Conservation (phyloP, 1,140 invertebrate genomes). For the Drosophila lowei region DNA sequence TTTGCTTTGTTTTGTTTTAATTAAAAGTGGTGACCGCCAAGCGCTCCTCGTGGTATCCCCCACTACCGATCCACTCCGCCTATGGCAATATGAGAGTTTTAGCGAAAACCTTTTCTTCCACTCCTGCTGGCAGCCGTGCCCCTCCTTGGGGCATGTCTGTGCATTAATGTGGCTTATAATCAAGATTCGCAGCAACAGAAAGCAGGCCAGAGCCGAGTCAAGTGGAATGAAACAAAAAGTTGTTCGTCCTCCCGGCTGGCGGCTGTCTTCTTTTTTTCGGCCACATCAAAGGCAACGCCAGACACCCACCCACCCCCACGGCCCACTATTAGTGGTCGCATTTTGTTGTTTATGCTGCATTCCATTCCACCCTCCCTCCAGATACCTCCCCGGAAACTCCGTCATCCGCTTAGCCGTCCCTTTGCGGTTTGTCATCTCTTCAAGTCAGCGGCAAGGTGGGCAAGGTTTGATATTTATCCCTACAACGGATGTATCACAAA, state of each 20-base stretch:
- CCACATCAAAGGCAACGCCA: constrained; percentile 70
- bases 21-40: constrained; percentile 75
- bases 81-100: constrained; percentile 18
- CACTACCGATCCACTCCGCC: constrained; percentile 4
- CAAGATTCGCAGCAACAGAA: constrained; percentile 42
- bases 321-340: constrained; percentile 57
- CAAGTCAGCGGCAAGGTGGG: no score
- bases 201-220: constrained; percentile 23
- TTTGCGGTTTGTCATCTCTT: constrained; percentile 38
- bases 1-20: constrained; percentile 71
- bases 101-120: constrained; percentile 48
- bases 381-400: constrained; percentile 14
- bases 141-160: constrained; percentile 65
- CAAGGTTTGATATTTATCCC: no score
- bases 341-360: constrained; percentile 65
- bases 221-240: constrained; percentile 52
- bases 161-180: constrained; percentile 81
- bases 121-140: not conserved
- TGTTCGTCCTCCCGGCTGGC: constrained; percentile 43
- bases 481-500: no score
- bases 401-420: constrained; percentile 53
- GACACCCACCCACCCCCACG: no score
- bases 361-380: constrained; percentile 40
- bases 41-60: constrained; percentile 16
- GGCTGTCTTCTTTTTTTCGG: constrained; percentile 40